Evolutionary conservation across 2,888 invertebrate species (phyloP), one percentile per base, ranked within the genome.

Genomic region (Aleiodes leptofemur): DNA sequence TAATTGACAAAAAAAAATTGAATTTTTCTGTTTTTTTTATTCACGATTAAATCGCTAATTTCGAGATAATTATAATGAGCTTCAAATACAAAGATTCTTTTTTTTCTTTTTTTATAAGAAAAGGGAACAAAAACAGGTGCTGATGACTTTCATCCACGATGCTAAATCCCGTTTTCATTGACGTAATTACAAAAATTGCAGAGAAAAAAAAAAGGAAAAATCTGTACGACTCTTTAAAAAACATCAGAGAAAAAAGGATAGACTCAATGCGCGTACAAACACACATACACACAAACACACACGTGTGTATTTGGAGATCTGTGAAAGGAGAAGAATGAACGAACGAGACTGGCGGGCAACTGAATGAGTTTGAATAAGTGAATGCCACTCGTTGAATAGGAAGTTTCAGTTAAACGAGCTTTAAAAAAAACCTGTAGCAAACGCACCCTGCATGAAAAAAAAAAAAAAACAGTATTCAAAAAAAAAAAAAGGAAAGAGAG

Each of bases 321-420:
- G 50, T 48, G 7, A 29, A 69, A 70, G n/a, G 29, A 29, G 43
- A 16, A 55, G 8, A 69, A 29, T n/a, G 31, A 29, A 57, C 14
- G 43, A 6, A 6, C 48, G 59, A 57, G 38, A 56, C 56, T 69
- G 43, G 48, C 34, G 43, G 53, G 51, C 57, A 23, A 76, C 76
- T 78, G 77, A 78, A 79, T 81, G 77, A 76, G 77, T 75, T 61
- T 80, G 79, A 78, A 78, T 81, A 77, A 78, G 76, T 77, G 77
- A 80, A 80, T 81, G 79, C 78, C 72, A 71, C 78, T 79, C 76
- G 29, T 69, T 71, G 70, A 77, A 78, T 75, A 77, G 76, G 78
- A 74, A 80, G 79, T 79, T 81, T 80, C 80, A 77, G 82, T 82
- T 80, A 80, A 84, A 82, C 80, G 80, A 81, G 78, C 78, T 82